These are phyloP conservation scores for Tetrao urogallus DNA, from an alignment of 2,113 vertebrate genomes.

Conservation along the genomic window DNA sequence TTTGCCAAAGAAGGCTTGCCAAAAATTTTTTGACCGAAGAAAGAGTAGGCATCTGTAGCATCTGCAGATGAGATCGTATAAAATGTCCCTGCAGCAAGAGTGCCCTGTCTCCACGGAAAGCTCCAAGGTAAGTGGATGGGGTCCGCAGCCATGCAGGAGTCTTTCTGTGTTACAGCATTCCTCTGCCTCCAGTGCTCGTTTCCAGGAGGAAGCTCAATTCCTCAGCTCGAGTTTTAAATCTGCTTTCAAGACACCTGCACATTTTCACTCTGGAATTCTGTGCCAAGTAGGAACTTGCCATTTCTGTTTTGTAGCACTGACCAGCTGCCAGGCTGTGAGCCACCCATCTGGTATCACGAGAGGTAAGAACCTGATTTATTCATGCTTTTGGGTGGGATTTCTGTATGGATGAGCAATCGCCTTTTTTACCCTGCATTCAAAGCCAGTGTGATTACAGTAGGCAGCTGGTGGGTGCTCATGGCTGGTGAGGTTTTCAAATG, in stretches of 20 bases:
- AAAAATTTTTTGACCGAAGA: slow-evolving; percentile 82
- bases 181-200: neutral
- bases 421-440: neutral
- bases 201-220: neutral
- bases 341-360: slow-evolving; percentile 5
- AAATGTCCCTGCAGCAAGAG: slow-evolving; percentile 58
- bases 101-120: slow-evolving; percentile 76
- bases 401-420: neutral
- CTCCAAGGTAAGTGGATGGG: slow-evolving; percentile 77
- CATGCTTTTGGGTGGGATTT: neutral
- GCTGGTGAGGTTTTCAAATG: neutral
- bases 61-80: slow-evolving; percentile 76
- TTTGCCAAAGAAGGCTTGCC: slow-evolving; percentile 77
- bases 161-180: neutral
- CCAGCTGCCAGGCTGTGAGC: slow-evolving; percentile 28
- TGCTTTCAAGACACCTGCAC: neutral
- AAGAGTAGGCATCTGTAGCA: slow-evolving; percentile 77
- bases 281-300: neutral
- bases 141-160: neutral
- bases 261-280: slow-evolving; percentile 2
- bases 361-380: slow-evolving; percentile 76
- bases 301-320: slow-evolving; percentile 64
- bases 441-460: neutral
- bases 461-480: neutral
- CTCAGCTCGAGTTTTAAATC: neutral